A percentile compares a stretch with the other conserved stretches of the same genome.
phyloP scores from a whole-genome alignment of 1,140 invertebrate species.

The Luehdorfia chinensis region DNA sequence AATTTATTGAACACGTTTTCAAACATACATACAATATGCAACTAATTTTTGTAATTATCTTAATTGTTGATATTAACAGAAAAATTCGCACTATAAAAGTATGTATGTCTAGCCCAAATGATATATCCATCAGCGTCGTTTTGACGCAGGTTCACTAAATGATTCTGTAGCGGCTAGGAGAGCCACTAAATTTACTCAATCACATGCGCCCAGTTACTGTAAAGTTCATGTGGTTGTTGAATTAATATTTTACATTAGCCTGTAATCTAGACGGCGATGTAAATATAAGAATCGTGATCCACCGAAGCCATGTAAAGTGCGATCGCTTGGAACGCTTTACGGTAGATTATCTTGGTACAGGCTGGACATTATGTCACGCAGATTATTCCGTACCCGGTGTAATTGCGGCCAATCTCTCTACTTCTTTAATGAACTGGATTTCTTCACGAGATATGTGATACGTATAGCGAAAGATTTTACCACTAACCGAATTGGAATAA shows the following conservation, averaged over 20 bases:
- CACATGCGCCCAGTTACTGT: not conserved
- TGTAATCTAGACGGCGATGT: constrained; percentile 4
- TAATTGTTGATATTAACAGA: too few relatives aligned
- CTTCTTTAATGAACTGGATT: not conserved
- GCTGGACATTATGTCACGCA: constrained; percentile 14
- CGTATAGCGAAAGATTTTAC: too few relatives aligned
- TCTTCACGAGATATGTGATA: not conserved
- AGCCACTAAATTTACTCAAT: too few relatives aligned
- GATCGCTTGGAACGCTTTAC: not conserved
- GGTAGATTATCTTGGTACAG: not conserved
- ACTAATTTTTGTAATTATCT: too few relatives aligned
- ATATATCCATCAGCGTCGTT: too few relatives aligned
- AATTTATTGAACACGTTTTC: too few relatives aligned
- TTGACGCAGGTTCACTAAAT: too few relatives aligned
- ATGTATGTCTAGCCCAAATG: too few relatives aligned
- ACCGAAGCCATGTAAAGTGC: constrained; percentile 2
- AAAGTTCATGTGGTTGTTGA: not conserved
- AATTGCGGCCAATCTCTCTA: not conserved
- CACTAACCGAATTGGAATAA: too few relatives aligned
- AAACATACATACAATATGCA: too few relatives aligned
- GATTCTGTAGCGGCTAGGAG: too few relatives aligned
- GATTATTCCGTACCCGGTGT: not conserved
- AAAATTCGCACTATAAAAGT: too few relatives aligned
- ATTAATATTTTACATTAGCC: constrained; percentile 14
- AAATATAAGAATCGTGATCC: constrained; percentile 11